Percentiles rank a stretch among this genome's conserved stretches.
Conservation (phyloP, 2,888 invertebrate species). For the Psylliodes chrysocephalus region DNA sequence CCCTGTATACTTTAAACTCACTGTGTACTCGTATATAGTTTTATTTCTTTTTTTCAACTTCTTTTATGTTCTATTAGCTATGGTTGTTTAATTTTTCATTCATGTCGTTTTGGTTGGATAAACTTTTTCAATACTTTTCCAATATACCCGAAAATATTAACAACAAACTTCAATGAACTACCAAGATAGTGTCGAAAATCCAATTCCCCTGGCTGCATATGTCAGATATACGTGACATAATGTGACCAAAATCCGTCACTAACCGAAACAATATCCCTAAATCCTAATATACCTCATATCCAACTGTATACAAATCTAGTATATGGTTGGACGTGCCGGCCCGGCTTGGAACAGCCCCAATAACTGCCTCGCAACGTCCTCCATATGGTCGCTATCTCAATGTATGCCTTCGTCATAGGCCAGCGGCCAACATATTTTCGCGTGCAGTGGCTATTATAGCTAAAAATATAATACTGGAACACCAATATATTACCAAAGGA, state of each 20-base stretch:
- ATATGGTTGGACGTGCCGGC: constrained; percentile 10
- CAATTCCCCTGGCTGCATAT: neutral
- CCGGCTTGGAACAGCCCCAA: constrained; percentile 8
- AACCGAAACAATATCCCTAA: constrained; percentile 16
- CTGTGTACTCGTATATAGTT: no score
- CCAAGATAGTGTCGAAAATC: no score
- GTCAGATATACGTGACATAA: constrained; percentile 13
- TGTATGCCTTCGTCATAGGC: neutral
- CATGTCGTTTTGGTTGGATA: no score
- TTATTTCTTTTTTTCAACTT: no score
- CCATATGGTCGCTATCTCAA: constrained; percentile 11
- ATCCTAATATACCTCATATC: constrained; percentile 14
- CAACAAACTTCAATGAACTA: no score
- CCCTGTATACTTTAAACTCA: no score
- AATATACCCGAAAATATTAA: no score
- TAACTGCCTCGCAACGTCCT: neutral
- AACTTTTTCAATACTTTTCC: no score
- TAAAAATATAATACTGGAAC: no score
- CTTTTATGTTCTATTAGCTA: no score
- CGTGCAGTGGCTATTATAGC: neutral
- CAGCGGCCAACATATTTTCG: neutral
- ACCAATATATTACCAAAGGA: no score
- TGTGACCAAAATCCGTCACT: constrained; percentile 16
- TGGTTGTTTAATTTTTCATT: no score
- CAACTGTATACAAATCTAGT: constrained; percentile 15